Evolutionary conservation across 2,888 invertebrate genomes (phyloP).

Genomic region (Parnassius glacialis): DNA sequence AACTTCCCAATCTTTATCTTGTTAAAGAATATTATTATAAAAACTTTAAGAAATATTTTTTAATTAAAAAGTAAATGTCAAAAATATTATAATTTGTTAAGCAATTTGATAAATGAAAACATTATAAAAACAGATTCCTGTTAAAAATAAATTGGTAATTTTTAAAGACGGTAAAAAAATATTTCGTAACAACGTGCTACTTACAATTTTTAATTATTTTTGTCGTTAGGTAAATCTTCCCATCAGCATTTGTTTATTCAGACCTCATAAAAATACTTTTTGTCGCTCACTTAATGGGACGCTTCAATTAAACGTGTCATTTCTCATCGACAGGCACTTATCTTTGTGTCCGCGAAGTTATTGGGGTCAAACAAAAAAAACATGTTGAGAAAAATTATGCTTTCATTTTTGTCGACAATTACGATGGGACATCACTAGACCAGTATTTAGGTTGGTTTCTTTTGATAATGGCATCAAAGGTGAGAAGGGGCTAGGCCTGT

Average conservation of each 20-base stretch:
- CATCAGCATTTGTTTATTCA: constrained; percentile 31
- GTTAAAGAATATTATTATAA: no score
- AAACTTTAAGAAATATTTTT: no score
- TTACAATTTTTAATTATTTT: constrained; percentile 19
- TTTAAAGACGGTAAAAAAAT: constrained; percentile 15
- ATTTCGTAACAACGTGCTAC: constrained; percentile 9
- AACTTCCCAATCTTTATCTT: no score
- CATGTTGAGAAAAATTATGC: constrained; percentile 2
- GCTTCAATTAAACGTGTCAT: constrained; percentile 38
- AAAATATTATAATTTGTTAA: background rate
- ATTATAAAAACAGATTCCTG: constrained; percentile 1
- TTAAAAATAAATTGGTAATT: constrained; percentile 17
- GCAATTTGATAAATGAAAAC: background rate
- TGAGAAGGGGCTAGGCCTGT: constrained; percentile 32
- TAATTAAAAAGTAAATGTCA: no score
- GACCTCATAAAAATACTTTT: constrained; percentile 26
- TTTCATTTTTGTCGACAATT: constrained; percentile 17
- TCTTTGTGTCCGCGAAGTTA: constrained; percentile 28
- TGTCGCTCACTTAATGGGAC: constrained; percentile 29
- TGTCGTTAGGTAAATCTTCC: constrained; percentile 22
- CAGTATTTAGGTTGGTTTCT: constrained; percentile 29
- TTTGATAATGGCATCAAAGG: constrained; percentile 35
- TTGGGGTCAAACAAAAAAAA: constrained; percentile 22
- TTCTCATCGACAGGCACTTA: constrained; percentile 36
- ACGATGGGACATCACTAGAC: constrained; percentile 21